Conservation (phyloP, 2,797 vertebrate species). For the Myotis findleyi region DNA sequence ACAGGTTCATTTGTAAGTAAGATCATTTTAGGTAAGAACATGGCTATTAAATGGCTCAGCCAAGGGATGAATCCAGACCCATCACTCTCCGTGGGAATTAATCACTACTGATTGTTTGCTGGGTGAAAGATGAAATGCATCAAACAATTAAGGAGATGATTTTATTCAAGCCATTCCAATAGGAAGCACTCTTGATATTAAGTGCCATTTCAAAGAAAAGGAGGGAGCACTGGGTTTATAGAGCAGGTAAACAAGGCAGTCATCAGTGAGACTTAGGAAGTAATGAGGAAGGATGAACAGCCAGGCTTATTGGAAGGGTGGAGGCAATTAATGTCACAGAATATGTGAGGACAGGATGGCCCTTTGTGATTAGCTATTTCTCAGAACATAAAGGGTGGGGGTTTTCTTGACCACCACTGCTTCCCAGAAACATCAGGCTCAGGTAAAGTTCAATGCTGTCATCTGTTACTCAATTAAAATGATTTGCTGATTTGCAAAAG, state of each 20-base stretch:
- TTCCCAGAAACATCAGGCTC: neutral
- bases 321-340: neutral
- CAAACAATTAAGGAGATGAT: neutral
- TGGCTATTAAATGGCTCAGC: neutral
- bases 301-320: neutral
- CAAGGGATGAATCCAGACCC: neutral
- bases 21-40: neutral
- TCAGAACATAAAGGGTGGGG: neutral
- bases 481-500: neutral
- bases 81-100: neutral
- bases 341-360: fast-evolving
- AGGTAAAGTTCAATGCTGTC: neutral
- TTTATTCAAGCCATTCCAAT: neutral
- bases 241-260: neutral
- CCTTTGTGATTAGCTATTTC: neutral
- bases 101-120: neutral
- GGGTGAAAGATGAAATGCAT: slow-evolving; percentile 19
- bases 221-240: neutral
- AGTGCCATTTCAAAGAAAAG: neutral
- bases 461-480: neutral
- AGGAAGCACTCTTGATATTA: neutral
- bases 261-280: neutral
- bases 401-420: neutral
- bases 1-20: neutral
- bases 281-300: neutral